These are phyloP conservation scores for Tupaia tana DNA, from an alignment of 2,113 vertebrate species.

Conservation along the genomic window DNA sequence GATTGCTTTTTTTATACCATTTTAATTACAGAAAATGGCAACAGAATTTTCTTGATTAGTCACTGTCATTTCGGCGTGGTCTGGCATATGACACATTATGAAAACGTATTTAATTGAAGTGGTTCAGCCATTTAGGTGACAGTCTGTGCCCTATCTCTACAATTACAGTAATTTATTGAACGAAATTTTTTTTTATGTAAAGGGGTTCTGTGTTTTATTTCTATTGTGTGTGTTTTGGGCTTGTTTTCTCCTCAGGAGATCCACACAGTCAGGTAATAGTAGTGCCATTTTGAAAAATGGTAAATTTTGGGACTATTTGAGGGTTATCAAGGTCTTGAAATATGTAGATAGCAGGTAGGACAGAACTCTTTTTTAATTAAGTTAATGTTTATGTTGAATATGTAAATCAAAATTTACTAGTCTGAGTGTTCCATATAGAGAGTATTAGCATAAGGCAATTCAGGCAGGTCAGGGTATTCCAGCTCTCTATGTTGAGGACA, in stretches of 20 bases:
- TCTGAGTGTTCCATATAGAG: neutral
- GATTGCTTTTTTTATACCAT: neutral
- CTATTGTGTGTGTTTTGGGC: neutral
- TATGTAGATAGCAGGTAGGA: neutral
- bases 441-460: neutral
- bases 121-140: neutral
- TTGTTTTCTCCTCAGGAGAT: neutral
- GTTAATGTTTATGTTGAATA: no score
- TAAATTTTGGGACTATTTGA: neutral
- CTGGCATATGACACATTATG: neutral
- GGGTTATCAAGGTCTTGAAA: neutral
- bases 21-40: neutral
- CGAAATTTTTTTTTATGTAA: neutral
- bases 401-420: neutral
- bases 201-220: neutral
- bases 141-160: neutral
- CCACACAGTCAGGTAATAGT: neutral
- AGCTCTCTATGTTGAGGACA: neutral
- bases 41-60: neutral
- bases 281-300: neutral
- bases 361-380: neutral
- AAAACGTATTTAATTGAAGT: slow-evolving; percentile 2
- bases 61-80: neutral
- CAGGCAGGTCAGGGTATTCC: neutral
- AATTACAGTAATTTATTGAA: neutral